Evolutionary conservation across 2,797 vertebrate genomes (phyloP), one percentile per base, ranked within the genome.

Genomic region (Sebastes umbrosus): DNA sequence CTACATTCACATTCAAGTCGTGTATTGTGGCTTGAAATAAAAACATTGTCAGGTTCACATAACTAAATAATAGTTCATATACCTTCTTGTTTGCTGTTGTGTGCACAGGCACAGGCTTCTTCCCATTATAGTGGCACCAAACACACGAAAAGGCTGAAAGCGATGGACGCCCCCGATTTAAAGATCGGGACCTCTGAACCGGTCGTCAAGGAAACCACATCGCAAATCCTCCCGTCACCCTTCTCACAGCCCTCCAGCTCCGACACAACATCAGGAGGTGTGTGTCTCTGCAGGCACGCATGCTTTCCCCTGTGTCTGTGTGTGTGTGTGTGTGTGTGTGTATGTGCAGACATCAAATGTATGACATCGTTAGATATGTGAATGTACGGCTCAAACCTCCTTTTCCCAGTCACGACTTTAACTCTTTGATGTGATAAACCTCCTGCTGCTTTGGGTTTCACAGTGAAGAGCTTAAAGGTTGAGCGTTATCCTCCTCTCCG

Each of bases 91-190:
- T 69, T 86, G 32, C 93, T 95, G 92, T 95, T 77, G 36, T 77
- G 68, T 68, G 46, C 68, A 50, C 87, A 98, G 97, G 96, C 93
- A 84, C 97, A 98, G 96, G 96, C 97, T 87, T 95, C 96, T 75
- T 96, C 96, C 91, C 97, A 97, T 96, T 97, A 97, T 92, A 97
- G 96, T 88, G 96, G 97, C 94, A 97, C 96, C 92, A 97, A 97
- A 94, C 97, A 98, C 85, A 96, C 96, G 76, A 98, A 97, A 95
- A 97, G 96, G 96, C 96, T 98, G 92, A 98, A 97, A 96, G 95
- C 96, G 89, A 91, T 96, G 95, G 97, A 98, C 90, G 86, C 96
- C 94, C 94, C 96, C 88, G 97, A 97, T 96, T 95, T 96, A 95
- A 97, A 97, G 96, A 97, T 96, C 96, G 96, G 96, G 96, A 96